Evolutionary conservation across 1,140 invertebrate genomes (phyloP), one percentile per base, ranked within the genome.

Genomic region (Dufourea novaeangliae): DNA sequence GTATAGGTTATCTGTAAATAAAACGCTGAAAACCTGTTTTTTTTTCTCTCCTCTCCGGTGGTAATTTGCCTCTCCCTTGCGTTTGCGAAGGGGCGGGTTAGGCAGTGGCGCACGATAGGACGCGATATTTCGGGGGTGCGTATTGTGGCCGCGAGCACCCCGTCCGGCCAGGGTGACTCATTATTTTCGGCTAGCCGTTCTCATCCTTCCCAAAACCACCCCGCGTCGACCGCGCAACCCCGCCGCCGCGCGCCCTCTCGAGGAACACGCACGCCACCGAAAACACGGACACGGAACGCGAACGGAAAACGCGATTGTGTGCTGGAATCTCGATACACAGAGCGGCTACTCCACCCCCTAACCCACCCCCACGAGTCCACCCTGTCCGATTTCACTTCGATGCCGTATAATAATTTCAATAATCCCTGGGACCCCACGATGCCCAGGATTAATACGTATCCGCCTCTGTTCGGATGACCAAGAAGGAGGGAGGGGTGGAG

Each of bases 101-200:
- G 59, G 32, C 32, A 67, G 73, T 46, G 67, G 39, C 75, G 63
- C 50, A 64, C 59, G 80, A 79, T 83, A 82, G 78, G 71, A 88
- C 79, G 63, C 80, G 86, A 86, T 89, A 87, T 89, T 85, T 74
- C 68, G 72, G 76, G 79, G 83, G 62, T 81, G 39, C 71, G 80
- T 70, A 87, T 86, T 86, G 86, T 85, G 84, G 66, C 68, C 78
- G 82, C 72, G 76, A 77, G 70, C 80, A n/a, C 27, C 32, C 46
- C 29, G 84, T 79, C 83, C 86, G 68, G 84, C 25, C 22, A 78
- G 79, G 87, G 84, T 91, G 89, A 91, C 89, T 91, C 89, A 89
- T 91, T 91, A 90, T 90, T 91, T 76, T 90, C 83, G 83, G 88
- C 86, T 87, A 86, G 86, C 88, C 87, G 66, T 83, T 80, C 83